Percentiles rank a stretch among this genome's conserved stretches.
These are phyloP conservation scores for Apamea crenata DNA, from an alignment of 2,888 invertebrate species.

Conservation along the genomic window DNA sequence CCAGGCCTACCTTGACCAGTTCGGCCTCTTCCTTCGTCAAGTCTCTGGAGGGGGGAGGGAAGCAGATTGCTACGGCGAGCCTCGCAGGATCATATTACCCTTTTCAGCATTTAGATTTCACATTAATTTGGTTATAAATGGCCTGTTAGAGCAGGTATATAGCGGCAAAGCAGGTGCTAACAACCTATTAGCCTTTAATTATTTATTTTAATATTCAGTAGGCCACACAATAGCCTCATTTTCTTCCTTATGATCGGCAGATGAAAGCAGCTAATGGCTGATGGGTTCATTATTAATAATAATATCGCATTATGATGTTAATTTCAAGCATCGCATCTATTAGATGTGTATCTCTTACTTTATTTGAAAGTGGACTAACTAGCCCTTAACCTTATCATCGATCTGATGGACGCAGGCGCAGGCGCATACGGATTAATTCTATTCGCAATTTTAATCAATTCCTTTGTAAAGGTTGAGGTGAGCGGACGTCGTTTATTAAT, in stretches of 20 bases:
- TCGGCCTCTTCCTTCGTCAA: too few relatives aligned
- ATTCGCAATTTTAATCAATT: slow-evolving; percentile 51
- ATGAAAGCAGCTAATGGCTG: slow-evolving; percentile 41
- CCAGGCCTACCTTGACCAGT: too few relatives aligned
- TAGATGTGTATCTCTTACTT: slow-evolving; percentile 40
- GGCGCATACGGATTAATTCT: slow-evolving; percentile 48
- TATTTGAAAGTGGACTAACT: slow-evolving; percentile 34
- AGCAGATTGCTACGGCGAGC: too few relatives aligned
- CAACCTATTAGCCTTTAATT: neutral
- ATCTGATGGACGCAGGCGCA: slow-evolving; percentile 39
- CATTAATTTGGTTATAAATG: neutral
- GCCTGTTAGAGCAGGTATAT: neutral
- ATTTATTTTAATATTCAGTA: slow-evolving; percentile 28
- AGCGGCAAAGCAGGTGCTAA: slow-evolving; percentile 21
- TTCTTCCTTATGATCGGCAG: slow-evolving; percentile 27
- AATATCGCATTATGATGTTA: slow-evolving; percentile 48
- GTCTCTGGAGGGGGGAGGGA: too few relatives aligned
- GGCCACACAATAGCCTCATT: slow-evolving; percentile 31
- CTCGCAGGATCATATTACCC: too few relatives aligned
- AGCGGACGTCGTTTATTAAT: slow-evolving; percentile 31
- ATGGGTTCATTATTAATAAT: slow-evolving; percentile 39
- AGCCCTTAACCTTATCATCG: slow-evolving; percentile 41
- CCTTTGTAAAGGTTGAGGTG: slow-evolving; percentile 39
- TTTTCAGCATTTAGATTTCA: too few relatives aligned
- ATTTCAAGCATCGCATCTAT: slow-evolving; percentile 26